Base-by-base conservation (phyloP, 2,888 invertebrate species). In the Perizoma flavofasciatum region DNA sequence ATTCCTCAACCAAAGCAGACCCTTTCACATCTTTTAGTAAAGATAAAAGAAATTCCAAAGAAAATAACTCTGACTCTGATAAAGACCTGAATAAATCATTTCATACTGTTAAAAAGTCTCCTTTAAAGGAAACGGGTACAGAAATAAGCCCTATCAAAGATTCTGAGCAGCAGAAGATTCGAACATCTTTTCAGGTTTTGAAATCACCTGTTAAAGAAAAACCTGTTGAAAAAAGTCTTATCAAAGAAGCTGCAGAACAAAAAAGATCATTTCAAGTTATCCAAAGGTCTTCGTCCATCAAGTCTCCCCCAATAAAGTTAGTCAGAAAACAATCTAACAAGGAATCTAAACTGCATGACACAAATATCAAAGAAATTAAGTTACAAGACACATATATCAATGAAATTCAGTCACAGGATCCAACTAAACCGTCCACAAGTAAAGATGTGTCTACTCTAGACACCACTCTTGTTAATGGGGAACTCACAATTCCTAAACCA, bases 1-100 rank as follows among this genome's bases (percentile, higher is more conserved):
- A 82, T 66, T 77, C 77, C 34, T 74, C 77, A 50, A 70, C 69
- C 51, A 76, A 74, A 58, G 11, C 37, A 1, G 49, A 44, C 1
- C 45, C 52, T 6, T 41, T 52, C 11, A 6, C 44, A 59, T 63
- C 60, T 39, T 49, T 53, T 32, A 48, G 8, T 0, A 61, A 61
- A 41, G 61, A 41, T 45, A 55, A 40, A 11, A 57, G 22, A n/a
- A 10, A 35, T 52, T 32, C 48, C 10, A 59, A 39, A 40, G 67
- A 75, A 66, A 56, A 53, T 0, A 39, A 7, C 4, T 37, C 37
- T 37, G 37, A 37, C 7, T 7, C 41, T 41, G 54, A 62, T n/a
- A 59, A 49, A 48, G 39, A 7, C 54, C 35, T 35, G 7, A 47
- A 49, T 33, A 48, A 48, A 58, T 37, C 53, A 55, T 49, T 39